phyloP scores from a whole-genome alignment of 2,888 invertebrate genomes.

The Villa cingulata region DNA sequence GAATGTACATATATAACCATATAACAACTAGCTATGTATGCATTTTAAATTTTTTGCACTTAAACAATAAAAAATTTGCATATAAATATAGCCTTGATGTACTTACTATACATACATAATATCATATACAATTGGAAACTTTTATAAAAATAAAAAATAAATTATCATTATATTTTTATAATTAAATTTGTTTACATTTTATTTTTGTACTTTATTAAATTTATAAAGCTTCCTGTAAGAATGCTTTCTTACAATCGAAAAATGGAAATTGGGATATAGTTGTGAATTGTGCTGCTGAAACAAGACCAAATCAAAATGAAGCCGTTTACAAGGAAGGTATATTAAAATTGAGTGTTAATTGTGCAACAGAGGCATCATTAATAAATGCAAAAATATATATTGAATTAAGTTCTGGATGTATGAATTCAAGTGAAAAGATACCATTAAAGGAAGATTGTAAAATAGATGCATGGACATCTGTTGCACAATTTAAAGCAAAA shows the following conservation, averaged over 20 bases:
- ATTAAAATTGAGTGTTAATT: constrained; percentile 66
- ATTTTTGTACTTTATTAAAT: background rate
- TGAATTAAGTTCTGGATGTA: constrained; percentile 74
- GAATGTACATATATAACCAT: too few relatives aligned
- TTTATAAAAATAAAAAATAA: background rate
- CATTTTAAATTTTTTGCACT: too few relatives aligned
- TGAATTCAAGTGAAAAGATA: constrained; percentile 64
- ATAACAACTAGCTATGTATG: too few relatives aligned
- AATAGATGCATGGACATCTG: constrained; percentile 71
- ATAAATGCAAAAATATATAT: constrained; percentile 56
- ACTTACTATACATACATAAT: too few relatives aligned
- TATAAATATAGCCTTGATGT: too few relatives aligned
- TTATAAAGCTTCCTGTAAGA: constrained; percentile 63
- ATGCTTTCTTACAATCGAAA: constrained; percentile 52
- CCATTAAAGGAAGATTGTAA: constrained; percentile 64
- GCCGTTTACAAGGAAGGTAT: constrained; percentile 85
- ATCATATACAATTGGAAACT: too few relatives aligned
- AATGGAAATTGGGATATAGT: constrained; percentile 59
- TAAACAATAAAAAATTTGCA: too few relatives aligned
- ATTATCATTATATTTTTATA: too few relatives aligned
- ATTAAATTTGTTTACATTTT: background rate
- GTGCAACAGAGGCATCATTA: constrained; percentile 61
- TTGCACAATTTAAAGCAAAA: constrained; percentile 69
- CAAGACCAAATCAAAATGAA: constrained; percentile 75
- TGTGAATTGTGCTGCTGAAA: constrained; percentile 85